Evolutionary conservation across 1,140 invertebrate species (phyloP), one percentile per base, ranked within the genome.

Genomic region (Heliconius nattereri): DNA sequence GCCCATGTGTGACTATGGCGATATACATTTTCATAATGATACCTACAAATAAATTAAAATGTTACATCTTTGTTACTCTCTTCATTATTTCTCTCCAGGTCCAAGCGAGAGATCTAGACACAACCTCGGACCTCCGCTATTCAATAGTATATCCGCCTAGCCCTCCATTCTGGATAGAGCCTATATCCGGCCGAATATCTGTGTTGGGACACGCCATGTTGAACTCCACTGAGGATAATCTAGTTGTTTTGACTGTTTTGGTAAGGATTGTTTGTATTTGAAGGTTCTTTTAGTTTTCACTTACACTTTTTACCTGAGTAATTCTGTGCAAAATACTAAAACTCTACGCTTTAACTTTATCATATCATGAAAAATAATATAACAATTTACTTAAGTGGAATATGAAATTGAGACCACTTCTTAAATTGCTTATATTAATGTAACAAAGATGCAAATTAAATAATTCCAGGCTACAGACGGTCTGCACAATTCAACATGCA

Each of bases 121-220:
- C 96, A 78, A 97, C 97, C 1, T 98, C 98, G 0, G 96, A 97
- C 79, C 96, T 98, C 11, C 96, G 95, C 11, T 98, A 98, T 90
- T 96, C 95, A 1, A 96, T 98, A 70, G 94, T 97, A 52, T 96
- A 95, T 8, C 97, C 97, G 2, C 96, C 97, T 75, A 91, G 95
- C 3, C 95, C 96, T 74, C 93, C 97, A 23, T 98, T 98, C 87
- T 95, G 93, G 78, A 96, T 98, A 60, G 96, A 98, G 87, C 90
- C 95, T 2, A 93, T 95, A 78, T 95, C 95, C 40, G 97, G 97
- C 7, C 96, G 97, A 92, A 96, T 98, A 60, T 95, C 94, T 2
- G 96, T 98, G 2, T 91, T 94, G 13, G 70, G 95, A 94, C 79
- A 94, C 94, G 71, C 96, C 96, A 2, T 91, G 97, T 85, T 85